Evolutionary conservation across 2,113 vertebrate species (phyloP).

Genomic region (Amia ocellicauda): DNA sequence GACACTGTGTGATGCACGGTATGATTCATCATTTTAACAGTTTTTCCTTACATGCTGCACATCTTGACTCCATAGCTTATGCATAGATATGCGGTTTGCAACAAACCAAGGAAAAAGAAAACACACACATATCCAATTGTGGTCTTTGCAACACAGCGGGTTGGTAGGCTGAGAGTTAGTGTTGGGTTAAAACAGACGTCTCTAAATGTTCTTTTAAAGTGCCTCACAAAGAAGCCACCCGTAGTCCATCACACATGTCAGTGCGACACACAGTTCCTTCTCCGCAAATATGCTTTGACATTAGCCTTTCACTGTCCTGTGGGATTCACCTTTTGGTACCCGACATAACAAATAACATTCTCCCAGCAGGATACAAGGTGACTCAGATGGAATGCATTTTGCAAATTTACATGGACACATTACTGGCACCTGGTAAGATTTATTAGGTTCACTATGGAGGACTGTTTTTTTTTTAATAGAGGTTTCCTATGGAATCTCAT

Average conservation of each 20-base stretch:
- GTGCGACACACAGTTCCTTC: not conserved
- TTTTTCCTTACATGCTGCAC: not conserved
- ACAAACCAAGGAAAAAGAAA: not conserved
- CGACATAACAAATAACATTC: not conserved
- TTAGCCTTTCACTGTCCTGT: not conserved
- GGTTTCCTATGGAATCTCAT: not conserved
- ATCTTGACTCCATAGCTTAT: not conserved
- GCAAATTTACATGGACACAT: constrained; percentile 20
- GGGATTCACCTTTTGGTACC: not conserved
- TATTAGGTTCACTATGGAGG: constrained; percentile 15
- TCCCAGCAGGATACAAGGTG: not conserved
- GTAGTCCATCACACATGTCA: not conserved
- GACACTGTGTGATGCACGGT: not conserved
- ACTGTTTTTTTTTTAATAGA: not conserved
- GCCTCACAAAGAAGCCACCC: not conserved
- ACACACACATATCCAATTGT: too few relatives aligned
- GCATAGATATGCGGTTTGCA: not conserved
- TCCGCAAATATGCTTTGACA: not conserved
- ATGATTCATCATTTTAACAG: not conserved
- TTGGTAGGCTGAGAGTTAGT: too few relatives aligned
- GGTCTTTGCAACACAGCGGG: too few relatives aligned
- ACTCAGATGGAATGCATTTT: not conserved
- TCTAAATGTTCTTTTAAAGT: not conserved
- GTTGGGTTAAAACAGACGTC: too few relatives aligned
- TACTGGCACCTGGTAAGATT: constrained; percentile 18